Evolutionary conservation across 2,113 vertebrate species (phyloP).

Genomic region (Terrapene triunguis): DNA sequence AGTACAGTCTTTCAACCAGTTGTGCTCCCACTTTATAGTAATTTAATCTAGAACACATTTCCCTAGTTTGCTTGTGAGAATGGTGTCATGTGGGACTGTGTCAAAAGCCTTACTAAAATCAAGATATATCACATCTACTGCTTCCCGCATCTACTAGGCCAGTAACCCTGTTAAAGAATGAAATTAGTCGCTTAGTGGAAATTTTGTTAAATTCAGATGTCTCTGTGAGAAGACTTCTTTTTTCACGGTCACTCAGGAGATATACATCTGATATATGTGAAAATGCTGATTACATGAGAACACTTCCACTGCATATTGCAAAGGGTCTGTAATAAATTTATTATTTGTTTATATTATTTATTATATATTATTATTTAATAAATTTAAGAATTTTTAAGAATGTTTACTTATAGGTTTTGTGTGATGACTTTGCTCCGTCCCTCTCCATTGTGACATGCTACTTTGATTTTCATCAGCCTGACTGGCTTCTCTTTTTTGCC

Average conservation of each 20-base stretch:
- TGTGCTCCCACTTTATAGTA: too few relatives aligned
- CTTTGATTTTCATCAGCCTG: constrained; percentile 37
- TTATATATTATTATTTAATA: not conserved
- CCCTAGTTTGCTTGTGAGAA: not conserved
- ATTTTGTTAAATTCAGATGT: not conserved
- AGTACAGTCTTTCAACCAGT: too few relatives aligned
- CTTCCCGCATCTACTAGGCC: too few relatives aligned
- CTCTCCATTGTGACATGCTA: not conserved
- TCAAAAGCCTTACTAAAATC: too few relatives aligned
- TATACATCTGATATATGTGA: not conserved
- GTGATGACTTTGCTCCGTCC: not conserved
- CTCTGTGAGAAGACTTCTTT: not conserved
- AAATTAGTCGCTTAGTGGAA: not conserved
- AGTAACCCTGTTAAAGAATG: not conserved
- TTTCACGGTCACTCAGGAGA: not conserved
- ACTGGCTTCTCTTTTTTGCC: constrained; percentile 30
- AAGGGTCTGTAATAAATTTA: not conserved
- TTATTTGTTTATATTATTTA: not conserved
- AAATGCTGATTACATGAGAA: not conserved
- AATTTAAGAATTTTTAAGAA: not conserved
- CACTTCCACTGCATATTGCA: not conserved
- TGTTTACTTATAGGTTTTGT: not conserved
- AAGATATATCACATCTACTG: too few relatives aligned
- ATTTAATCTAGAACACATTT: too few relatives aligned
- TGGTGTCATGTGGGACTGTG: not conserved